These are phyloP conservation scores for Platycheirus rosarum DNA, from an alignment of 2,888 invertebrate genomes.

Conservation along the genomic window DNA sequence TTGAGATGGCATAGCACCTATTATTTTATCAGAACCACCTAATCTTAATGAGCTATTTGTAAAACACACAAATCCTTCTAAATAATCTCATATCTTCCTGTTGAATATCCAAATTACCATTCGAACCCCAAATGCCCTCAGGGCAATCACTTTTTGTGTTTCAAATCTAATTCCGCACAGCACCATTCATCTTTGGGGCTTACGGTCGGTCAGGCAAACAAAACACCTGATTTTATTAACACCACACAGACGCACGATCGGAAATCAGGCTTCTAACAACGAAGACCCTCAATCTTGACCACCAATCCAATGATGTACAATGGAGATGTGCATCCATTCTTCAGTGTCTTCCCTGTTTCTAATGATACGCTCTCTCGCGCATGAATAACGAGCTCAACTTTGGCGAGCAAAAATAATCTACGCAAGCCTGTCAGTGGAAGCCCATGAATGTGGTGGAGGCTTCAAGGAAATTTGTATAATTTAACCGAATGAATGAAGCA, in stretches of 20 bases:
- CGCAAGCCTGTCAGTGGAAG: constrained; percentile 44
- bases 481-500: constrained; percentile 62
- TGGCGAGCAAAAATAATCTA: constrained; percentile 33
- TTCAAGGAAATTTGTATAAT: constrained; percentile 74
- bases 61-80: constrained; percentile 62
- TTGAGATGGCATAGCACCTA: constrained; percentile 8
- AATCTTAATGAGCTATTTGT: constrained; percentile 71
- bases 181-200: constrained; percentile 48
- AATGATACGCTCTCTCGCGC: constrained; percentile 64
- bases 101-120: constrained; percentile 44
- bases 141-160: constrained; percentile 2
- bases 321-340: constrained; percentile 17
- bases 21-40: constrained; percentile 57
- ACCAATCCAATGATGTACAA: constrained; percentile 44
- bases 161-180: constrained; percentile 2
- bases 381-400: constrained; percentile 61
- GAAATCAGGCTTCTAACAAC: constrained; percentile 39
- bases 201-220: constrained; percentile 47
- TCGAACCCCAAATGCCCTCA: constrained; percentile 14
- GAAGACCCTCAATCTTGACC: too few relatives aligned
- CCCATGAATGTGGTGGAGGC: constrained; percentile 42
- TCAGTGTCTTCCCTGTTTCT: constrained; percentile 42
- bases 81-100: constrained; percentile 48
- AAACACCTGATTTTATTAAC: constrained; percentile 65
- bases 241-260: not conserved